A percentile compares a stretch with the other conserved stretches of the same genome.
These are phyloP conservation scores for Andricus quercusramuli DNA, from an alignment of 2,888 invertebrate genomes.

Conservation along the genomic window DNA sequence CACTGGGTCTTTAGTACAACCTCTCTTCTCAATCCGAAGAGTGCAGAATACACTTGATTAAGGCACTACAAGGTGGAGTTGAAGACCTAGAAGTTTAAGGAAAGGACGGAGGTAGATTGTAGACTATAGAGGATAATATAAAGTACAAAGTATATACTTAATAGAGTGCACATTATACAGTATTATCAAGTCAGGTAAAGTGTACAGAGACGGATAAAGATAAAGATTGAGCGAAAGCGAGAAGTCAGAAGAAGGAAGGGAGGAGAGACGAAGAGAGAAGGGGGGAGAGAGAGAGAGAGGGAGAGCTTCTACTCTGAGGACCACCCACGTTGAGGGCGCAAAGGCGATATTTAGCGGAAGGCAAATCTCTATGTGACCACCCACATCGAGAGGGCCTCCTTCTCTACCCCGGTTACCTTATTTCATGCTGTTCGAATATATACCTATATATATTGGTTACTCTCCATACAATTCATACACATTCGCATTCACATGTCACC, in stretches of 20 bases:
- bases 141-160: constrained; percentile 1
- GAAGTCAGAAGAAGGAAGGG: constrained; percentile 46
- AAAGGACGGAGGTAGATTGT: not conserved
- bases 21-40: not conserved
- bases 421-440: constrained; percentile 63
- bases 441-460: constrained; percentile 33
- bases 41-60: not conserved
- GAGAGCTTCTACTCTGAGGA: constrained; percentile 58
- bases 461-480: constrained; percentile 18
- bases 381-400: constrained; percentile 70
- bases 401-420: constrained; percentile 70
- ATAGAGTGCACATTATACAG: not conserved
- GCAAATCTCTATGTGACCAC: constrained; percentile 76
- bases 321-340: constrained; percentile 77
- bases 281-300: constrained; percentile 56
- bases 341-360: constrained; percentile 78
- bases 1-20: not conserved
- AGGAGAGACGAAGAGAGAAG: constrained; percentile 52
- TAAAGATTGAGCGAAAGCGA: constrained; percentile 44
- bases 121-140: not conserved
- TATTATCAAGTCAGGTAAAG: not conserved
- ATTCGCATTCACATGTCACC: not conserved
- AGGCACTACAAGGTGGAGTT: not conserved
- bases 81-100: not conserved
- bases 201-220: constrained; percentile 5